A percentile compares a stretch with the other conserved stretches of the same genome.
These are phyloP conservation scores for Proales similis DNA, from an alignment of 1,140 invertebrate genomes.

Conservation along the genomic window DNA sequence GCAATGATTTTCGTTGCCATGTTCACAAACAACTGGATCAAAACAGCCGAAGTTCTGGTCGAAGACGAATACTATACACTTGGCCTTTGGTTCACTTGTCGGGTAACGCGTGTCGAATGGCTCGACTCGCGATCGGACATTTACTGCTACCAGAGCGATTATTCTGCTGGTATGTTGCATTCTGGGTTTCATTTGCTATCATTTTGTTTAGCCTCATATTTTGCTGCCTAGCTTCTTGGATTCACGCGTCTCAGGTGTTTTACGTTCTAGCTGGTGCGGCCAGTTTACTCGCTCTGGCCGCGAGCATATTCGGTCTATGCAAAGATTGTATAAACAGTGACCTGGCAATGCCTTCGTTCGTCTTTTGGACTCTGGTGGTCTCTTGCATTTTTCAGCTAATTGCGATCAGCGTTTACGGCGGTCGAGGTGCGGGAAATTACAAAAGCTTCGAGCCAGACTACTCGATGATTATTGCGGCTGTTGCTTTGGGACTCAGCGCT, in stretches of 20 bases:
- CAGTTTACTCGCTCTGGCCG: conserved; percentile 4
- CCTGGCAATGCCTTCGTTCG: conserved; percentile 24
- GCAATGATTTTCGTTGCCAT: conserved; percentile 6
- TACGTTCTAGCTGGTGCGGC: conserved; percentile 7
- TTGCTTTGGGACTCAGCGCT: conserved; percentile 9
- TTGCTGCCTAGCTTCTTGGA: conserved; percentile 23
- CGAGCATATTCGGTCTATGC: conserved; percentile 3
- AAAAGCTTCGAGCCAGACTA: conserved; percentile 3
- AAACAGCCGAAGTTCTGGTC: background rate
- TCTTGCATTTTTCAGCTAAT: conserved; percentile 21
- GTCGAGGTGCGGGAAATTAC: conserved; percentile 19
- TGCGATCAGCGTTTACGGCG: conserved; percentile 27
- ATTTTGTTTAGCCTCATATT: background rate
- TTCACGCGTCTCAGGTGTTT: conserved; percentile 32
- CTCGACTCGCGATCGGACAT: conserved; percentile 13
- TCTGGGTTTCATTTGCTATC: background rate
- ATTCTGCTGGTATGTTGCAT: background rate
- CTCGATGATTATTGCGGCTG: conserved; percentile 33
- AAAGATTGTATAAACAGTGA: conserved; percentile 21
- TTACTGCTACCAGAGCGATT: conserved; percentile 13
- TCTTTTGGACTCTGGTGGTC: conserved; percentile 24
- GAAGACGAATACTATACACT: conserved; percentile 12
- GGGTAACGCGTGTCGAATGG: conserved; percentile 5
- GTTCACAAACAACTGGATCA: conserved; percentile 30
- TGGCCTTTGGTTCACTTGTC: conserved; percentile 33